These are phyloP conservation scores for Allobates femoralis DNA, from an alignment of 2,797 vertebrate species.

Conservation along the genomic window DNA sequence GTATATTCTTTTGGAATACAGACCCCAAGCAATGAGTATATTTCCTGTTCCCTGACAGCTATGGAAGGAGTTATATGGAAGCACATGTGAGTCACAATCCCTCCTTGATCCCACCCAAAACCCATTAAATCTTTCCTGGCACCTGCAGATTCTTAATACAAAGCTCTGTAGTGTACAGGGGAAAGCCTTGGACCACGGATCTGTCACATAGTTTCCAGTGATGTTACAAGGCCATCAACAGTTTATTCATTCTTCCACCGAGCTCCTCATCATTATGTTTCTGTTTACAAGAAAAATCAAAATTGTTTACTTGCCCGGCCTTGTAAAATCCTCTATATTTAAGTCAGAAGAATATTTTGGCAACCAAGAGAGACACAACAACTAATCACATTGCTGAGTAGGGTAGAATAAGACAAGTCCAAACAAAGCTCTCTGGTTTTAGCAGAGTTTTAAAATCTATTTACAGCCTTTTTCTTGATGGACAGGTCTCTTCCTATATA, in stretches of 20 bases:
- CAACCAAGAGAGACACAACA: too few species aligned
- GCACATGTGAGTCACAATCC: constrained; percentile 53
- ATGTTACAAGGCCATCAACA: constrained; percentile 32
- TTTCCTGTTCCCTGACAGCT: constrained; percentile 40
- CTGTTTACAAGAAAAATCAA: constrained; percentile 2
- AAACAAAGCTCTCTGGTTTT: too few species aligned
- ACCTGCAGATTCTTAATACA: constrained; percentile 52
- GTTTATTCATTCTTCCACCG: constrained; percentile 20
- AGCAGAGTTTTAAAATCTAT: too few species aligned
- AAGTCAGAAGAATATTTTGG: neutral
- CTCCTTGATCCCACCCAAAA: constrained; percentile 60
- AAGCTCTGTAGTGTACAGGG: constrained; percentile 53
- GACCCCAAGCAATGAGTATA: constrained; percentile 44
- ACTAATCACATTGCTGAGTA: too few species aligned
- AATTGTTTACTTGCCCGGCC: neutral
- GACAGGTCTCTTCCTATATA: too few species aligned
- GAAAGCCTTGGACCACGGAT: constrained; percentile 39
- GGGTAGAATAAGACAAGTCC: too few species aligned
- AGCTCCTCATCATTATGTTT: neutral
- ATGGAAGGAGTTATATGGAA: constrained; percentile 59
- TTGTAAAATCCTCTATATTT: neutral
- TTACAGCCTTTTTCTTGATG: too few species aligned
- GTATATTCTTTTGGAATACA: constrained; percentile 29
- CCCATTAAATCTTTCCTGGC: constrained; percentile 60
- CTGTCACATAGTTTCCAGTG: constrained; percentile 56